Evolutionary conservation across 53 echinoderm and acorn worm species (phyloP).

Genomic region (Mesocentrotus franciscanus): DNA sequence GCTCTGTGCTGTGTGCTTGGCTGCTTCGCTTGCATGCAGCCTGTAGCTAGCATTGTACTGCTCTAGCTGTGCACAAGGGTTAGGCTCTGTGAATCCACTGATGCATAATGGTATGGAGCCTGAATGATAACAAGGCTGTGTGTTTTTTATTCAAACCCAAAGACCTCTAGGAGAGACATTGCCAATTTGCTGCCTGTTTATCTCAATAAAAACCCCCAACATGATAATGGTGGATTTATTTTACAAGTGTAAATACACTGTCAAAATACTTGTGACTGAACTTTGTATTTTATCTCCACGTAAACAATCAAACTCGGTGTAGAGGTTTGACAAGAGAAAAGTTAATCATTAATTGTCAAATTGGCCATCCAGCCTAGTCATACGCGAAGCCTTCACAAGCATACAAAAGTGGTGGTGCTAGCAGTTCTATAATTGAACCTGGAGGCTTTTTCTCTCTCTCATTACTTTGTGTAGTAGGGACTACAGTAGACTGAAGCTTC

Average conservation of each 20-base stretch:
- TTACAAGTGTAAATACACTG: slow-evolving; percentile 32
- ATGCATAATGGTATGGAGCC: slow-evolving; percentile 72
- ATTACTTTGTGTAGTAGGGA: slow-evolving; percentile 55
- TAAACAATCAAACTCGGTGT: neutral
- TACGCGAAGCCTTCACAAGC: slow-evolving; percentile 34
- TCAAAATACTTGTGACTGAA: slow-evolving; percentile 50
- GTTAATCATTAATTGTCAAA: slow-evolving; percentile 69
- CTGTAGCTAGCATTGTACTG: slow-evolving; percentile 63
- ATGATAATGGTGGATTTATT: neutral
- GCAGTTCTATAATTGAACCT: slow-evolving; percentile 71
- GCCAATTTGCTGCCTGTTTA: slow-evolving; percentile 51
- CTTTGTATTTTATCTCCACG: slow-evolving; percentile 49
- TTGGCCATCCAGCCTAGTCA: slow-evolving; percentile 68
- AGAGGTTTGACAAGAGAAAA: slow-evolving; percentile 42
- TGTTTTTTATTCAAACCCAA: slow-evolving; percentile 68
- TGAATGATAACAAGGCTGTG: slow-evolving; percentile 72
- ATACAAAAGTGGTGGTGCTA: slow-evolving; percentile 53
- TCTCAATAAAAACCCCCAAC: neutral
- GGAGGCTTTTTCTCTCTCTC: slow-evolving; percentile 59
- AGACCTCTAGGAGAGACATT: slow-evolving; percentile 62
- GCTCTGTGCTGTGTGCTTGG: slow-evolving; percentile 57
- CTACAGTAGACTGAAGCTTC: slow-evolving; percentile 21
- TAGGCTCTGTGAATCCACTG: slow-evolving; percentile 66
- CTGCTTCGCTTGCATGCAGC: slow-evolving; percentile 50
- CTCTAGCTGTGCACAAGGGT: slow-evolving; percentile 61